These are phyloP conservation scores for Zonotrichia leucophrys DNA, from an alignment of 2,113 vertebrate species.

Conservation along the genomic window DNA sequence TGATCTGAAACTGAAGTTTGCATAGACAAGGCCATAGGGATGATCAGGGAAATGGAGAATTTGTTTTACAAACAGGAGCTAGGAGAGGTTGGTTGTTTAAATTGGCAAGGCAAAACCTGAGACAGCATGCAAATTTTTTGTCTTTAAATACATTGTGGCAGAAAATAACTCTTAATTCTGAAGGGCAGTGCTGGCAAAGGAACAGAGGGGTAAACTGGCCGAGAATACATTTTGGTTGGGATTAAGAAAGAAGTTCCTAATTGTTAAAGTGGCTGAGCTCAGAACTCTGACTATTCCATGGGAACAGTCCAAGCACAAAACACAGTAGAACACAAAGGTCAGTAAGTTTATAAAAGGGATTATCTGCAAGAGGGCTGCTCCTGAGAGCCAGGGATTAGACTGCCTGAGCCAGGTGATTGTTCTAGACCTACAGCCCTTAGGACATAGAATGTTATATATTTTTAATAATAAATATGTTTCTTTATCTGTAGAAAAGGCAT, in stretches of 20 bases:
- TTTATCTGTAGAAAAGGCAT: neutral
- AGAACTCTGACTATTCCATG: neutral
- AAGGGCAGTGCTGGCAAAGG: neutral
- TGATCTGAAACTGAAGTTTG: neutral
- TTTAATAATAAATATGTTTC: neutral
- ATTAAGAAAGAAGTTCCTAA: neutral
- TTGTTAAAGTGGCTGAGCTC: neutral
- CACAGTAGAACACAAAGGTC: neutral
- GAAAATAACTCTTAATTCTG: neutral
- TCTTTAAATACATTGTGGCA: neutral
- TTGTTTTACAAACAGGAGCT: neutral
- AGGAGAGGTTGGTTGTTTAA: neutral
- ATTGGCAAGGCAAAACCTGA: neutral
- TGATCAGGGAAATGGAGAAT: neutral
- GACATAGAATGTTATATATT: neutral
- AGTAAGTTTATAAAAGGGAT: neutral
- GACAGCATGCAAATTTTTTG: neutral
- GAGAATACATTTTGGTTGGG: neutral
- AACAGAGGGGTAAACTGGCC: neutral
- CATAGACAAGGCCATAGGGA: neutral
- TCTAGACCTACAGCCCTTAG: neutral
- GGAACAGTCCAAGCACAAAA: neutral
- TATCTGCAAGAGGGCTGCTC: neutral
- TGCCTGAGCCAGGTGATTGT: neutral
- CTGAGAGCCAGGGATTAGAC: neutral